A percentile compares a stretch with the other conserved stretches of the same genome.
Conservation (phyloP, 2,113 vertebrate species). For the Colaptes auratus region DNA sequence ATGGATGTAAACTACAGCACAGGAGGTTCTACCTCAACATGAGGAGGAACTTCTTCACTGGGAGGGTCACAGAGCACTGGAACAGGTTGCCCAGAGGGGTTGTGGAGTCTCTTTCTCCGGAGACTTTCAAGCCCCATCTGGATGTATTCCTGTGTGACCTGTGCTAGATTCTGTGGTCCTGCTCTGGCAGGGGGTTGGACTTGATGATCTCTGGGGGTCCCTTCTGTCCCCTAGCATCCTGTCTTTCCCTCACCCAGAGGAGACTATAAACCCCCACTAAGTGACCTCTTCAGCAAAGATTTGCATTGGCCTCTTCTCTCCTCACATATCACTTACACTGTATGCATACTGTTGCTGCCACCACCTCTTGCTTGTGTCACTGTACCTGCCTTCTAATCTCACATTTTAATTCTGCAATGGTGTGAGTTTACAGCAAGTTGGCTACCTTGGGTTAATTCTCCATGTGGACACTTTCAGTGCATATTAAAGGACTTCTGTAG, state of each 20-base stretch:
- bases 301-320: neutral
- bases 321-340: neutral
- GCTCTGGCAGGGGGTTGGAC: too few relatives aligned
- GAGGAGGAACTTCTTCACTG: too few relatives aligned
- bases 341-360: fast-evolving
- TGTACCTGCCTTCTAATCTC: neutral
- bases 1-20: too few relatives aligned
- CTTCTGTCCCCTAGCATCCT: too few relatives aligned
- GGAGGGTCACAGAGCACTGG: too few relatives aligned
- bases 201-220: too few relatives aligned
- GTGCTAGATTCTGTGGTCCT: too few relatives aligned
- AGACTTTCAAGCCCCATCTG: too few relatives aligned
- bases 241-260: neutral
- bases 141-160: too few relatives aligned
- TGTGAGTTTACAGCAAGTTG: neutral
- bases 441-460: neutral
- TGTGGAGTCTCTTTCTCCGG: too few relatives aligned
- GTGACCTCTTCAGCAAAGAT: neutral
- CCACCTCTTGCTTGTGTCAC: fast-evolving
- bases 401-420: neutral
- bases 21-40: too few relatives aligned
- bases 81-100: too few relatives aligned
- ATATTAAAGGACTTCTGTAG: neutral
- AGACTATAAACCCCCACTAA: neutral
- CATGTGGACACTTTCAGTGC: neutral